Evolutionary conservation across 2,113 vertebrate genomes (phyloP).

Genomic region (Chionodraco myersi): DNA sequence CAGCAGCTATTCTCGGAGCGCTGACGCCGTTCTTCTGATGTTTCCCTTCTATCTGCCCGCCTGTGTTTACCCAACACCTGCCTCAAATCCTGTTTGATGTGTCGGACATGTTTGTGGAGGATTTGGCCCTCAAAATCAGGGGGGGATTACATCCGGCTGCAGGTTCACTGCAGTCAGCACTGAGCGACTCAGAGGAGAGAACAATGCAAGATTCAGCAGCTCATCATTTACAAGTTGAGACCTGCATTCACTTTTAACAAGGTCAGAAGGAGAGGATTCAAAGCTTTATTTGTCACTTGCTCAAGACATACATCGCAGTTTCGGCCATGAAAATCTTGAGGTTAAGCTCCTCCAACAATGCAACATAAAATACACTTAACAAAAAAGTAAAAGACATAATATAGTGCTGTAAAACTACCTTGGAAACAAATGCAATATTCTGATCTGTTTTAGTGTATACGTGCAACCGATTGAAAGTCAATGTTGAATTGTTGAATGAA

Average conservation of each 20-base stretch:
- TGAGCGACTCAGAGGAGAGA: slow-evolving; percentile 34
- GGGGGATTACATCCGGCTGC: slow-evolving; percentile 50
- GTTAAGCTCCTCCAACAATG: too few species aligned
- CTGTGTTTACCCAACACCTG: slow-evolving; percentile 41
- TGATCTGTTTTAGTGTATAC: too few species aligned
- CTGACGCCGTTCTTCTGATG: slow-evolving; percentile 33
- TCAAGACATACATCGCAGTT: too few species aligned
- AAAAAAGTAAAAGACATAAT: too few species aligned
- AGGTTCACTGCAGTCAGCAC: slow-evolving; percentile 60
- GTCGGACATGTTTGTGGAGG: slow-evolving; percentile 56
- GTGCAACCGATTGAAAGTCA: too few species aligned
- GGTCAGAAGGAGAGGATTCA: neutral
- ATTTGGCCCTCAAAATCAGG: slow-evolving; percentile 54
- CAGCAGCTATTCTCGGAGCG: slow-evolving; percentile 38
- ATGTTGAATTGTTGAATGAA: too few species aligned
- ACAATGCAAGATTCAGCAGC: neutral
- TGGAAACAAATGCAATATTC: too few species aligned
- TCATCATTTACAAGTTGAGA: neutral
- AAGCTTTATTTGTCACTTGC: too few species aligned
- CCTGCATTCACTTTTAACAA: neutral
- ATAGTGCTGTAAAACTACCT: too few species aligned
- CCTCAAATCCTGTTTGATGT: slow-evolving; percentile 56
- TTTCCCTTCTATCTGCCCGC: slow-evolving; percentile 23
- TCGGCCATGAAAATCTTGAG: too few species aligned
- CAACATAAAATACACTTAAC: too few species aligned